Base-by-base conservation (phyloP, 2,888 invertebrate species). In the Macrophya annulata region DNA sequence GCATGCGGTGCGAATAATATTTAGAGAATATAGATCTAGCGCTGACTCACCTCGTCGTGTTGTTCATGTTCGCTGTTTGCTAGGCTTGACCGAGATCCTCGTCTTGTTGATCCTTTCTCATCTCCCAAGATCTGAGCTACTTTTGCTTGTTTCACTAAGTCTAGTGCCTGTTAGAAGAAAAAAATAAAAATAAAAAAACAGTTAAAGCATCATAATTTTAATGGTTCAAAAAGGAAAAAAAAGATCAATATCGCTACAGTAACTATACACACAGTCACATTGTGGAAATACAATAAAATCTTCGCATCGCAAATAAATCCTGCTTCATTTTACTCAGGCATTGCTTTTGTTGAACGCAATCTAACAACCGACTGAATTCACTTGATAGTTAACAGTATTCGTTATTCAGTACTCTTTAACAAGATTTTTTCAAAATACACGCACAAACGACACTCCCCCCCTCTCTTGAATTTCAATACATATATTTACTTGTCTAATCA, bases 71-170 rank as follows among this genome's bases (percentile, higher is more conserved):
- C 96, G 88, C 95, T 95, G 91, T 97, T 93, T 25, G 90, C 97
- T 89, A 96, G 93, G 86, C 96, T 95, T 93, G 97, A 97, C 88
- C 96, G 95, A 88, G 96, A 96, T 88, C 96, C 96, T 89, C 96
- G 95, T 87, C 97, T 95, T 86, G 95, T 96, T 90, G 96, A 95
- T 86, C 96, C 96, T 90, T 94, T 95, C 85, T 94, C 95, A 90
- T 95, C 95, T 85, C 96, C 96, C 89, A 97, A 94, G 88, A 97
- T 95, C 93, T 96, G 96, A 88, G 96, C 96, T 90, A 97, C 97
- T 93, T 98, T 98, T 85, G 98, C 97, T 95, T 98, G 98, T 94
- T 98, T 98, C 92, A 98, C 98, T 93, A 98, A 96, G 95, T 98
- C 98, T 95, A 98, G 95, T 88, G 98, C 98, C 97, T 98, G 91